These are phyloP conservation scores for Acrocyrtus sp. DNA, from an alignment of 2,888 invertebrate species.

Conservation along the genomic window DNA sequence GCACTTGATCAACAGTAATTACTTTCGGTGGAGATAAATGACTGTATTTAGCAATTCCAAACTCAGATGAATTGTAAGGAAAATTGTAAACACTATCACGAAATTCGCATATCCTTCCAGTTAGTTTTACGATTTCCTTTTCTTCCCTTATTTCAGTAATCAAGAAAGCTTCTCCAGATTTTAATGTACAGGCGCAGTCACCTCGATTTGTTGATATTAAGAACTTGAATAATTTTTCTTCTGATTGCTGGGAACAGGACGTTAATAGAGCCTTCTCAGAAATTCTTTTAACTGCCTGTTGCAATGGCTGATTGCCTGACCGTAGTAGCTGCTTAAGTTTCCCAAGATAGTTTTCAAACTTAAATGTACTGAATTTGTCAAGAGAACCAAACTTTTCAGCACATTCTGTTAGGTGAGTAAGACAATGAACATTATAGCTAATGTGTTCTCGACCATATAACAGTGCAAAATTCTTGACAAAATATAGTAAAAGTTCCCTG, in stretches of 20 bases:
- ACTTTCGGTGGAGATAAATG: too few species aligned
- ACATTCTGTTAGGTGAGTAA: constrained; percentile 20
- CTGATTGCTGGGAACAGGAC: neutral
- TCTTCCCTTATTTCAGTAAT: neutral
- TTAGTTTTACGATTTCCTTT: neutral
- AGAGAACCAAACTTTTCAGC: constrained; percentile 1
- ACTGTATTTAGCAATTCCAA: neutral
- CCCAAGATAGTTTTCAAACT: constrained; percentile 25
- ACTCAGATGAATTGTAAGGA: neutral
- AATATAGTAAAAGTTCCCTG: constrained; percentile 6
- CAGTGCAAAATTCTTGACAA: constrained; percentile 11
- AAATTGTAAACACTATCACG: neutral
- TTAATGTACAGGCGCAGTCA: neutral
- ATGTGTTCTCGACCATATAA: constrained; percentile 17
- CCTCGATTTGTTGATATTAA: neutral
- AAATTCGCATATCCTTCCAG: neutral
- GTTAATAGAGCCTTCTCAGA: neutral
- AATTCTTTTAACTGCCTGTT: constrained; percentile 12
- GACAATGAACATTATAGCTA: constrained; percentile 29
- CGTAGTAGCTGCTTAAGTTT: constrained; percentile 4
- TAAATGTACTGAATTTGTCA: constrained; percentile 17
- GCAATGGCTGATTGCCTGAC: neutral
- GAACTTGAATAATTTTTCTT: neutral
- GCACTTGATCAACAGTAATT: too few species aligned
- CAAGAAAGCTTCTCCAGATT: neutral